Percentiles rank a stretch among this genome's conserved stretches.
Conservation (phyloP, 2,888 invertebrate species). For the Gastrophysa polygoni region DNA sequence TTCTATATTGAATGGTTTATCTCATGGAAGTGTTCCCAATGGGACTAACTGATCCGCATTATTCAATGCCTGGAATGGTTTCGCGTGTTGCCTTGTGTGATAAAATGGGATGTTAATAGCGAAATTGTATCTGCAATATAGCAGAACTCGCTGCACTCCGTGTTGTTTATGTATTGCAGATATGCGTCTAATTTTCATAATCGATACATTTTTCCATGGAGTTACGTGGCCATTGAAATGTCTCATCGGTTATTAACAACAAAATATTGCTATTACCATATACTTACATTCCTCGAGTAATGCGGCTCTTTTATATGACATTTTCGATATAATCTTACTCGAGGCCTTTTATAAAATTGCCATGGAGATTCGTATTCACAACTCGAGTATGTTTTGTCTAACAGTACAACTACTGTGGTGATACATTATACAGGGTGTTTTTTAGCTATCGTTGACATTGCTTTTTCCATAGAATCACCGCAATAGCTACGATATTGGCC, state of each 20-base stretch:
- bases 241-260: background rate
- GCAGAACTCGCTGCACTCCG: background rate
- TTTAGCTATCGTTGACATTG: no score
- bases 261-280: background rate
- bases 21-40: no score
- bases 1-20: no score
- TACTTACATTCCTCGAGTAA: conserved; percentile 8
- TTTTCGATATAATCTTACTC: conserved; percentile 39
- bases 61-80: background rate
- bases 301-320: conserved; percentile 38
- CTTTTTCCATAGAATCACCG: no score
- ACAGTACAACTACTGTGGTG: no score
- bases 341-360: background rate
- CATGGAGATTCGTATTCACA: background rate
- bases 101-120: background rate
- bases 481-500: no score
- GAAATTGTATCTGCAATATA: background rate
- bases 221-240: background rate
- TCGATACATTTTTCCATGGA: background rate
- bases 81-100: background rate
- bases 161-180: background rate
- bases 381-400: background rate
- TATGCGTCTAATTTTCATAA: background rate
- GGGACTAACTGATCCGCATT: no score
- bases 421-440: no score